Base-by-base conservation (phyloP, 2,888 invertebrate species). In the Volucella bombylans region DNA sequence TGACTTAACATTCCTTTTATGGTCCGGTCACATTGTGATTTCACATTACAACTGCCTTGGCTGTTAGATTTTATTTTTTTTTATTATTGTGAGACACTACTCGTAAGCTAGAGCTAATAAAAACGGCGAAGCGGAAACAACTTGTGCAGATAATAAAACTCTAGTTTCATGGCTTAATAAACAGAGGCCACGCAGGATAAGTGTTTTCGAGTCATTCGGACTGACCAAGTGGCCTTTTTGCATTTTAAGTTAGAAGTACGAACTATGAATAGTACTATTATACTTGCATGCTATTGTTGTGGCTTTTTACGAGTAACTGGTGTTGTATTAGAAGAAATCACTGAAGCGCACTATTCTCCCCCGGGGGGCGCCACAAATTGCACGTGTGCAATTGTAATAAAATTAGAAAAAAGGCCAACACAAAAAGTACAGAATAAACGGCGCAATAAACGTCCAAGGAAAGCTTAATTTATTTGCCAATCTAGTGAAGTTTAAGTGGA, bases 81-180 rank as follows among this genome's bases (percentile, higher is more conserved):
- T 52, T 50, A 43, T 39, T 54, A 39, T 64, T 78, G 71, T 78
- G 62, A 49, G 55, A 23, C 45, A 39, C 39, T 61, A 54, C 61
- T 43, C 62, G 15, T 18, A 31, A 11, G 39, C 15, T 12, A n/a
- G 8, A 31, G 47, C n/a, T 49, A 49, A 73, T 54, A 31, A 74
- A 80, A 62, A 62, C 18, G 18, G 41, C 41, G 47, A 45, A 55
- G 54, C 74, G 31, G 67, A 39, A 8, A 52, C 57, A 79, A 54
- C 65, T 41, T 52, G 67, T 14, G 38, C 11, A 55, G 67, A 72
- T 78, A 69, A 82, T 67, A 67, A 71, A 61, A 68, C 31, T 54
- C 77, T 54, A 67, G 67, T 59, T 67, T 59, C 67, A 67, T 76
- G 76, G 50, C 59, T 55, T 54, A 68, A 68, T 52, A 76, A 76